phyloP scores from a whole-genome alignment of 1,140 invertebrate species.

The Drosophila parabipectinata region DNA sequence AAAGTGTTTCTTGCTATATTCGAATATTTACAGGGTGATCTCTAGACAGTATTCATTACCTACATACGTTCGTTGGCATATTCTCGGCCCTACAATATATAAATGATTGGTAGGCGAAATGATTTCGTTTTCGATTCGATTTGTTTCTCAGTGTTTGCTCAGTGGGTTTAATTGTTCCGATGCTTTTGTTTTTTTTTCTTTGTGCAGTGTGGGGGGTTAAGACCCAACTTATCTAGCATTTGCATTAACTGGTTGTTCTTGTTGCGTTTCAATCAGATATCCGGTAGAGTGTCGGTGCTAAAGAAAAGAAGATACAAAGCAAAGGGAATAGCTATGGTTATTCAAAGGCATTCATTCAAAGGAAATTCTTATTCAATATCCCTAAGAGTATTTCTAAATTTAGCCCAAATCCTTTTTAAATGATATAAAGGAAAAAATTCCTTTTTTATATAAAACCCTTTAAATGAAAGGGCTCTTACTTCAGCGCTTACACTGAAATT shows the following conservation, averaged over 20 bases:
- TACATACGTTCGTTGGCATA: slow-evolving; percentile 65
- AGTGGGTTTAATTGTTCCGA: slow-evolving; percentile 74
- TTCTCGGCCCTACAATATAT: slow-evolving; percentile 52
- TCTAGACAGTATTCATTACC: slow-evolving; percentile 35
- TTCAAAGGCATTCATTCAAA: background rate
- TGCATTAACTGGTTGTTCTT: slow-evolving; percentile 16
- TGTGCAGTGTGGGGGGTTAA: slow-evolving; percentile 2
- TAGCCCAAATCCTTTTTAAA: background rate
- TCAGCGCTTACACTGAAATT: too few species aligned
- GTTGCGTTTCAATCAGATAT: slow-evolving; percentile 36
- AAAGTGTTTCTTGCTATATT: slow-evolving; percentile 55
- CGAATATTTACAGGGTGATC: slow-evolving; percentile 66
- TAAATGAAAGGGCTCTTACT: background rate
- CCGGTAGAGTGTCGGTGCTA: slow-evolving; percentile 60
- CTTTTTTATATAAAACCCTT: background rate
- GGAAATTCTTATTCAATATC: background rate
- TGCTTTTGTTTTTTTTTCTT: slow-evolving; percentile 44
- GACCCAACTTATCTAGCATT: slow-evolving; percentile 29
- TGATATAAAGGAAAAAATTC: background rate
- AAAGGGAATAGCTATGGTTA: background rate
- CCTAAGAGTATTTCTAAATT: background rate
- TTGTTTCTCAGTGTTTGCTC: slow-evolving; percentile 47
- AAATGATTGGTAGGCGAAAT: slow-evolving; percentile 64
- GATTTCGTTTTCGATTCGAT: slow-evolving; percentile 34
- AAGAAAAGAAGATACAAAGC: background rate